Base-by-base conservation (phyloP, 2,797 vertebrate genomes). In the Capromys pilorides region DNA sequence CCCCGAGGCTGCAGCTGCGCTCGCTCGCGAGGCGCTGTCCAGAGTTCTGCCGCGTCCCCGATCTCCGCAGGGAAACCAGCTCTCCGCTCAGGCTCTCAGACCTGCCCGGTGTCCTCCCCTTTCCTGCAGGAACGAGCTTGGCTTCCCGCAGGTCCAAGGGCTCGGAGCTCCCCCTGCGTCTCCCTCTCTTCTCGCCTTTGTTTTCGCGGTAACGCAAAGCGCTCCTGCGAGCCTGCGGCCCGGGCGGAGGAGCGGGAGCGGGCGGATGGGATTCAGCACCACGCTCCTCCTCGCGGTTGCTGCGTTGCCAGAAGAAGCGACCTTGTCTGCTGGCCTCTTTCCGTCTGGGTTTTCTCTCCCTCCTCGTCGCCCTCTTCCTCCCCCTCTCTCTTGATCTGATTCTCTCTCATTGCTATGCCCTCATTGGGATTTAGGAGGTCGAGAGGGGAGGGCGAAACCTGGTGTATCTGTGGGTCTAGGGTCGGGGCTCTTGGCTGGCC, bases 321-420 rank as follows among this genome's bases (percentile, higher is more conserved):
- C 98, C 98, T 98, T 97, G 98, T 96, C 98, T 97, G 95, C 61
- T 97, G 96, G 93, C 97, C 97, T 97, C 97, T 98, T 96, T 95
- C 97, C 31, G 86, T 91, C 96, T 94, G 96, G 88, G 54, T 90
- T 84, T 86, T 81, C 78, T 92, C 91, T 91, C 78, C 84, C 45
- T 95, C 81, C 11, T 93, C 92, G 57, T 96, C 61, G 81, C 96
- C 91, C 45, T 88, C 94, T 64, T 94, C 95, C 95, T 62, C 88
- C 61, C 61, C 85, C 88, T 64, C 86, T 86, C 89, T 92, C 90
- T 95, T 61, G 49, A 93, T 97, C 86, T 88, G 93, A 86, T 85
- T 96, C 80, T 96, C 94, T 98, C 97, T 98, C 98, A 97, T 98
- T 95, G 96, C 95, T 98, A 96, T 98, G 98, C 98, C 98, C 98